phyloP scores from a whole-genome alignment of 92 coral and sea anemone genomes.

The Blastomussa wellsi region DNA sequence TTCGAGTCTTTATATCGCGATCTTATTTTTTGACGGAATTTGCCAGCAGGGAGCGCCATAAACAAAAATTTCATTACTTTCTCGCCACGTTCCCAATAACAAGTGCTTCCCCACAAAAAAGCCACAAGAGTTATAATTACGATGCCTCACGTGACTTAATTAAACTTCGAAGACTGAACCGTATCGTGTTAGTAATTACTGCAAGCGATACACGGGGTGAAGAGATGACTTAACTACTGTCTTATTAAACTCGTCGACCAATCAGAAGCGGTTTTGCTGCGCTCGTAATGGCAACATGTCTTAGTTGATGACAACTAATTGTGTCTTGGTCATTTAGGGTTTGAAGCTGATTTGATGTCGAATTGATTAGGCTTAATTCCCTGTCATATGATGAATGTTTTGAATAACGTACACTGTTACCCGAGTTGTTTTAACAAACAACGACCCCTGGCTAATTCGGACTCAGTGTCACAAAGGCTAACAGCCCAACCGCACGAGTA shows the following conservation, averaged over 20 bases:
- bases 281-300: slow-evolving; percentile 84
- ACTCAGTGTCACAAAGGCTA: slow-evolving; percentile 65
- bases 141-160: slow-evolving; percentile 82
- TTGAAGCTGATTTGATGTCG: slow-evolving; percentile 96
- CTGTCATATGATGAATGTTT: slow-evolving; percentile 94
- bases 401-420: slow-evolving; percentile 84
- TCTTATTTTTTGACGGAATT: slow-evolving; percentile 17
- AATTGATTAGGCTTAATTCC: slow-evolving; percentile 89
- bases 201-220: slow-evolving; percentile 74
- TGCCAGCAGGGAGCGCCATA: slow-evolving; percentile 58
- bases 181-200: slow-evolving; percentile 75
- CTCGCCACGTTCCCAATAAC: slow-evolving; percentile 54
- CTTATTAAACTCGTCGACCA: slow-evolving; percentile 71
- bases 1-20: slow-evolving; percentile 1
- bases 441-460: slow-evolving; percentile 68
- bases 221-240: slow-evolving; percentile 73
- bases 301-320: slow-evolving; percentile 89
- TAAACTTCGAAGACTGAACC: slow-evolving; percentile 68
- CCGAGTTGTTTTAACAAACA: slow-evolving; percentile 86
- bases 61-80: slow-evolving; percentile 56
- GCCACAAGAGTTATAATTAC: slow-evolving; percentile 72
- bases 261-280: slow-evolving; percentile 57
- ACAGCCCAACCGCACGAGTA: slow-evolving; percentile 44
- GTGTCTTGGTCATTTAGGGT: slow-evolving; percentile 91
- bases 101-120: slow-evolving; percentile 54